These are phyloP conservation scores for Meghimatium bilineatum DNA, from an alignment of 2,888 invertebrate genomes.

Conservation along the genomic window DNA sequence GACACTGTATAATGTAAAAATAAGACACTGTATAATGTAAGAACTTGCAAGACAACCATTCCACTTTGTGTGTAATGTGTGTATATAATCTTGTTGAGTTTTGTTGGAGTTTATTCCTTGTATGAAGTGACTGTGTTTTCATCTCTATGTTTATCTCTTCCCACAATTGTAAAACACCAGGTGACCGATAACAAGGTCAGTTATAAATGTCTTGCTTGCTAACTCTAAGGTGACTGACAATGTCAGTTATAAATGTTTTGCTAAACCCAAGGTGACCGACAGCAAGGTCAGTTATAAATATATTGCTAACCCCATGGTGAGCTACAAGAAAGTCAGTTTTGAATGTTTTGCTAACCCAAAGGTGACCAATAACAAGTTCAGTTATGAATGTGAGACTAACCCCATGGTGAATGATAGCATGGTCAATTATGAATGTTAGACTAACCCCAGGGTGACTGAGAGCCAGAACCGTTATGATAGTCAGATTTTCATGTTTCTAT, in stretches of 20 bases:
- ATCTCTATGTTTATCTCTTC: background rate
- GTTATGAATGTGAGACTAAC: background rate
- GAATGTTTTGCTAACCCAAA: too few species aligned
- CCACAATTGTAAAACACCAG: too few species aligned
- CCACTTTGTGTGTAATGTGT: background rate
- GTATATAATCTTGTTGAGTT: background rate
- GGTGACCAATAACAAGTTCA: too few species aligned
- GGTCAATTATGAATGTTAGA: background rate
- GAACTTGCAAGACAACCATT: background rate
- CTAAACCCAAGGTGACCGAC: too few species aligned
- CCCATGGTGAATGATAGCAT: background rate
- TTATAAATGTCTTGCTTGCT: background rate
- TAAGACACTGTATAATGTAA: background rate
- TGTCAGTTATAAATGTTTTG: background rate
- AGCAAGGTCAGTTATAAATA: too few species aligned
- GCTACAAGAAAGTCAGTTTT: too few species aligned
- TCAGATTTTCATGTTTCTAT: background rate
- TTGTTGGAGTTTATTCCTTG: background rate
- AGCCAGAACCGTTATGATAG: background rate
- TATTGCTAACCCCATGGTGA: too few species aligned
- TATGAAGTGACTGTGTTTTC: background rate
- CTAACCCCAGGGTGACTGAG: too few species aligned
- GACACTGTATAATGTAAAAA: background rate
- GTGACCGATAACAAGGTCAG: too few species aligned
- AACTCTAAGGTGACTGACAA: background rate